A percentile compares a stretch with the other conserved stretches of the same genome.
Conservation (phyloP, 2,797 vertebrate species). For the Brachymystax lenok region DNA sequence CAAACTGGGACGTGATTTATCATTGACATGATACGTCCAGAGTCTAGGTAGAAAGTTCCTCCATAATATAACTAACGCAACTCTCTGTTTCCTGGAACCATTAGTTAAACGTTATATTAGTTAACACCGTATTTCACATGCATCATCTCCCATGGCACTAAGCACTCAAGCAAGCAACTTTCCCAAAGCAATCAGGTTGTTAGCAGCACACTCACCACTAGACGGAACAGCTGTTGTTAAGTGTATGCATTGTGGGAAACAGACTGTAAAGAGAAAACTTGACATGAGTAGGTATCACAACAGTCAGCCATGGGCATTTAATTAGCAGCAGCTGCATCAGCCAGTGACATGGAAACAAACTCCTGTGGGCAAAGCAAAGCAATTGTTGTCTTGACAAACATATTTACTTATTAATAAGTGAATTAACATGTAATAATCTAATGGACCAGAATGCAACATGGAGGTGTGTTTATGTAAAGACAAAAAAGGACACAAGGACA, state of each 20-base stretch:
- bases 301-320: conserved; percentile 3
- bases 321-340: conserved; percentile 1
- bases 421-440: neutral
- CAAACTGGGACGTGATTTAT: neutral
- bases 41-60: neutral
- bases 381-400: neutral
- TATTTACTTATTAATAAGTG: neutral
- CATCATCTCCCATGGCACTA: conserved; percentile 3
- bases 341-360: neutral
- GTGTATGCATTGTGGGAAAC: conserved; percentile 75
- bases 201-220: conserved; percentile 80
- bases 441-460: neutral
- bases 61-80: neutral
- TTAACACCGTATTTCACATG: conserved; percentile 4
- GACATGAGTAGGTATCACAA: neutral
- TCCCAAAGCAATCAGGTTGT: conserved; percentile 49
- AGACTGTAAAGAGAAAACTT: conserved; percentile 74
- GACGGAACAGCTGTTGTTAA: conserved; percentile 73
- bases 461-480: neutral
- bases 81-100: neutral
- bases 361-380: neutral
- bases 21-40: neutral
- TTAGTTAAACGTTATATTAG: neutral
- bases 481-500: neutral
- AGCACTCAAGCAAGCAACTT: conserved; percentile 10